phyloP scores from a whole-genome alignment of 2,797 vertebrate genomes.

The Brachyalestes nurse region DNA sequence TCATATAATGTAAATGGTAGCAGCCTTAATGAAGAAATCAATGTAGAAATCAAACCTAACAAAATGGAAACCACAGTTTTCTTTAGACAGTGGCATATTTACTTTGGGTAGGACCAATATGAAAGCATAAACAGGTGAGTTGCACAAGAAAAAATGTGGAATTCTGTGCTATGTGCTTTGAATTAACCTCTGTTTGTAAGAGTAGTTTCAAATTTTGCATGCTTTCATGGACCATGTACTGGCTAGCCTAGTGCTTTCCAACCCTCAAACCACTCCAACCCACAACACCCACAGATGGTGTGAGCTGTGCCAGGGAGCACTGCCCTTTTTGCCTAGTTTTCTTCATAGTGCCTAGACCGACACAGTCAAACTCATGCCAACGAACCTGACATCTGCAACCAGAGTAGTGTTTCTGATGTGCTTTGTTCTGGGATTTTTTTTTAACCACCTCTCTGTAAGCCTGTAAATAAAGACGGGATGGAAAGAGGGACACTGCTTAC shows the following conservation, averaged over 20 bases:
- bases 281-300: constrained; percentile 47
- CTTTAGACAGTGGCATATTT: not conserved
- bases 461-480: not conserved
- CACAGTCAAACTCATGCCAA: constrained; percentile 36
- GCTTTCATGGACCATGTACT: constrained; percentile 16
- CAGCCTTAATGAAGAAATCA: no score
- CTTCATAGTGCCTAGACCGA: constrained; percentile 14
- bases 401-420: constrained; percentile 21
- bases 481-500: not conserved
- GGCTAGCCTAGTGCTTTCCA: constrained; percentile 44
- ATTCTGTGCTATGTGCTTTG: constrained; percentile 29
- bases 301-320: constrained; percentile 24
- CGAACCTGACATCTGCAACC: constrained; percentile 49
- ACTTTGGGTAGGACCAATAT: not conserved
- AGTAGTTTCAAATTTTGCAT: constrained; percentile 32
- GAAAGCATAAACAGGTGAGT: constrained; percentile 34
- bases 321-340: constrained; percentile 46
- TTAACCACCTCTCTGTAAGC: not conserved
- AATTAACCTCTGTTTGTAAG: constrained; percentile 25
- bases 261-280: constrained; percentile 34
- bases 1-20: no score
- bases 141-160: constrained; percentile 6
- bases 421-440: constrained; percentile 28
- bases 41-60: not conserved
- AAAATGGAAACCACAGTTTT: not conserved